Base-by-base conservation (phyloP, 2,113 vertebrate genomes). In the Chelonoidis abingdonii region DNA sequence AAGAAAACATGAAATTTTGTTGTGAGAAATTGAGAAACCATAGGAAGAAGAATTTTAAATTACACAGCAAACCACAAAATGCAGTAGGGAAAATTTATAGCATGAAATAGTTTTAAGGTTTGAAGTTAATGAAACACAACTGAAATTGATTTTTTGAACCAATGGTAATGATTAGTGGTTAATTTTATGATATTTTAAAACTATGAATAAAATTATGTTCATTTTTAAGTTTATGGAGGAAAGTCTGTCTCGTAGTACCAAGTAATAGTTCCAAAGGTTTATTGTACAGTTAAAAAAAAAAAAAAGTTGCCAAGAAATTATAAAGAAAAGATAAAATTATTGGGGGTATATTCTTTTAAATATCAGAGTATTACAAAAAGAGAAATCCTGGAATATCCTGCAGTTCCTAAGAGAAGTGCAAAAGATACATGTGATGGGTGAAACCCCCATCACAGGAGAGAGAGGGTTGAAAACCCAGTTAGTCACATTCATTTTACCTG, bases 161-260 rank as follows among this genome's bases (percentile, higher is more conserved):
- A 79, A 0, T 88, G 50, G 54, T 75, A 90, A 79, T 75, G 57
- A 88, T 96, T 87, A 81, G 31, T 86, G 41, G 96, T 96, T 89
- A 94, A 85, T 89, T 65, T 81, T 80, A 89, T 92, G 79, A 65
- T 97, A 86, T 95, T 96, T 93, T 88, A 89, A 86, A 87, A 83
- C 87, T 41, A 92, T 93, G 94, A 97, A 94, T 92, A 97, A 79
- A 89, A 96, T 96, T 97, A 92, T 80, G 95, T 95, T 97, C 80
- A 95, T 94, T 96, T 93, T 95, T 80, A 81, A 87, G 83, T 92
- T 35, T 79, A 91, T 93, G 44, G 57, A 92, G 16, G 41, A 14
- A 79, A 86, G 24, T 76, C 17, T 76, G 3, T 76, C 38, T 76
- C 24, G 4, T 50, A 91, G 38, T 80, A 35, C 44, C 49, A 5